phyloP scores from a whole-genome alignment of 2,888 invertebrate species.

The Chouioia cunea region DNA sequence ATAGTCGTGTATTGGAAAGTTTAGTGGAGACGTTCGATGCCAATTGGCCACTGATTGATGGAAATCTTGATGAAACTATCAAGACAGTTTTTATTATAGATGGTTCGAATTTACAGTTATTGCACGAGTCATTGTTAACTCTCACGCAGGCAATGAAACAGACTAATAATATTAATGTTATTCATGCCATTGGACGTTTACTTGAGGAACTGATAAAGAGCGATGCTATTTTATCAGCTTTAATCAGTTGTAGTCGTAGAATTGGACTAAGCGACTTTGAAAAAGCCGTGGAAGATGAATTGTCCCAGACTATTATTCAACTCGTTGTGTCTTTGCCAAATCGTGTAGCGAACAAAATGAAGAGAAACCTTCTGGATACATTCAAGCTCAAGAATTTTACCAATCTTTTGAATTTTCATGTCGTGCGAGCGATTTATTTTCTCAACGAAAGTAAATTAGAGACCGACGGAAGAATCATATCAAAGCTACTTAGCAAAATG shows the following conservation, averaged over 20 bases:
- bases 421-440: constrained; percentile 75
- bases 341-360: constrained; percentile 77
- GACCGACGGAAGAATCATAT: constrained; percentile 69
- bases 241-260: constrained; percentile 66
- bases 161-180: constrained; percentile 59
- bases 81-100: constrained; percentile 71
- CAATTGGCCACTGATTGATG: constrained; percentile 72
- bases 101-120: constrained; percentile 64
- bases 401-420: constrained; percentile 73
- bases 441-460: constrained; percentile 69
- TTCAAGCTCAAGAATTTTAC: constrained; percentile 74
- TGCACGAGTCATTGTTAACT: constrained; percentile 69
- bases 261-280: constrained; percentile 45
- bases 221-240: constrained; percentile 72
- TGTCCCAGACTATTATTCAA: constrained; percentile 74
- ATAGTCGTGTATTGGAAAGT: constrained; percentile 70
- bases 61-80: constrained; percentile 67
- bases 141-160: constrained; percentile 70
- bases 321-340: constrained; percentile 77
- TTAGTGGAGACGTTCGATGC: constrained; percentile 71
- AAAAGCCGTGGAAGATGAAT: constrained; percentile 55
- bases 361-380: constrained; percentile 71
- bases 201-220: constrained; percentile 71
- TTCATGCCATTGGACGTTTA: constrained; percentile 67
- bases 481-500: constrained; percentile 75